Evolutionary conservation across 2,797 vertebrate species (phyloP).

Genomic region (Zalophus californianus): DNA sequence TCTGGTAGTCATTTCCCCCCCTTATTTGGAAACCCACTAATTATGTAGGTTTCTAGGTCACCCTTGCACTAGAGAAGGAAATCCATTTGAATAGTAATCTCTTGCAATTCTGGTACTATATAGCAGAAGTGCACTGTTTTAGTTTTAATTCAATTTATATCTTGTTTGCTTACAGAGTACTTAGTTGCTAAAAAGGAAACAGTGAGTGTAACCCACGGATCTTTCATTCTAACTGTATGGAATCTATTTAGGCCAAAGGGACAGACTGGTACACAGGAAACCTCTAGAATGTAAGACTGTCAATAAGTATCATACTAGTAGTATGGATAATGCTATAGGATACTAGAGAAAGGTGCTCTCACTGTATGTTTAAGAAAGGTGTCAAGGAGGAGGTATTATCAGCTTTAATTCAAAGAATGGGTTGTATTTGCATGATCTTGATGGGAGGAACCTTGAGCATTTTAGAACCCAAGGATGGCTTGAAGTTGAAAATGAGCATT

Average conservation of each 20-base stretch:
- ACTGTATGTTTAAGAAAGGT: neutral
- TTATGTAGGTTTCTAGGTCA: constrained; percentile 58
- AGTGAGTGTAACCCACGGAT: neutral
- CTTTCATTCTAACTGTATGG: constrained; percentile 54
- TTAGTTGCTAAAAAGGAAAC: constrained; percentile 52
- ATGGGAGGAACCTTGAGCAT: neutral
- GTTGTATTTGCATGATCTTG: constrained; percentile 19
- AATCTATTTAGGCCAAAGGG: neutral
- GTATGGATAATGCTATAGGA: neutral
- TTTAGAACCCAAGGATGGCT: constrained; percentile 29
- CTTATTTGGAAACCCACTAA: constrained; percentile 48
- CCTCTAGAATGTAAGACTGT: constrained; percentile 34
- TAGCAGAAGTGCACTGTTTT: constrained; percentile 34
- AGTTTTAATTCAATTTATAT: constrained; percentile 62
- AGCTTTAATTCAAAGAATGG: constrained; percentile 30
- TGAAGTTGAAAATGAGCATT: constrained; percentile 56
- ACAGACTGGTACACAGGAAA: constrained; percentile 60
- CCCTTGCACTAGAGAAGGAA: constrained; percentile 15
- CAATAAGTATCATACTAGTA: constrained; percentile 5
- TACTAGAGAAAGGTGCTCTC: neutral
- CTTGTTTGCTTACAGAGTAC: constrained; percentile 44
- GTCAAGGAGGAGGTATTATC: neutral
- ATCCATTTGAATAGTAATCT: constrained; percentile 26
- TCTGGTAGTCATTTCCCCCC: neutral
- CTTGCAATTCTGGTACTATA: neutral